Evolutionary conservation across 2,113 vertebrate genomes (phyloP), one percentile per base, ranked within the genome.

Genomic region (Mugil cephalus): DNA sequence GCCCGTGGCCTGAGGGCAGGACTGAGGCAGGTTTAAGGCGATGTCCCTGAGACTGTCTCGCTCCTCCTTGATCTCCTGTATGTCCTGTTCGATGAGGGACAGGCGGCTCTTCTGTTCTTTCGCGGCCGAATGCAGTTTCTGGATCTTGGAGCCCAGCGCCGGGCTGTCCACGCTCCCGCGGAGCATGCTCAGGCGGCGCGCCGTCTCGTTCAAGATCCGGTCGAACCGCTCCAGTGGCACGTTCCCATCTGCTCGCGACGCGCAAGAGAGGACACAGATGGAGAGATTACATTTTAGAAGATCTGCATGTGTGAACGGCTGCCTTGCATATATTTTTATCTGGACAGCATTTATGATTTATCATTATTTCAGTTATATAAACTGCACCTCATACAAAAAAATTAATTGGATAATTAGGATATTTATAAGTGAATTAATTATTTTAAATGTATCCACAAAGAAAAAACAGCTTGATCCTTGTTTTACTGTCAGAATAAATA

Each of bases 11-110:
- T 87, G 66, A 0, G 92, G 89, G 74, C 97, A 99, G 72, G 91
- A 87, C 79, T 91, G 50, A 0, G 97, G 97, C 78, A 99, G 89
- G 77, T 93, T 96, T 30, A 67, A 87, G 71, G 94, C 87, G 50
- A 99, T 96, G 90, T 96, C 95, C 83, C 94, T 94, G 85, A 99
- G 74, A 89, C 96, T 98, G 85, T 85, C 79, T 83, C 95, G 95
- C 91, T 98, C 96, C 0, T 94, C 92, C 0, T 10, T 85, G 85
- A 98, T 95, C 89, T 97, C 95, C 4, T 89, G 91, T 1, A 99
- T 88, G 86, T 96, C 94, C 0, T 78, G 91, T 51, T 98, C 95
- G 0, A 97, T 92, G 0, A 64, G 83, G 46, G 85, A 89, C 82
- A 98, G 91, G 56, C 91, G 92, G 54, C 90, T 88, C 71, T 66